phyloP scores from a whole-genome alignment of 2,797 vertebrate species.

The Yasuhikotakia modesta region DNA sequence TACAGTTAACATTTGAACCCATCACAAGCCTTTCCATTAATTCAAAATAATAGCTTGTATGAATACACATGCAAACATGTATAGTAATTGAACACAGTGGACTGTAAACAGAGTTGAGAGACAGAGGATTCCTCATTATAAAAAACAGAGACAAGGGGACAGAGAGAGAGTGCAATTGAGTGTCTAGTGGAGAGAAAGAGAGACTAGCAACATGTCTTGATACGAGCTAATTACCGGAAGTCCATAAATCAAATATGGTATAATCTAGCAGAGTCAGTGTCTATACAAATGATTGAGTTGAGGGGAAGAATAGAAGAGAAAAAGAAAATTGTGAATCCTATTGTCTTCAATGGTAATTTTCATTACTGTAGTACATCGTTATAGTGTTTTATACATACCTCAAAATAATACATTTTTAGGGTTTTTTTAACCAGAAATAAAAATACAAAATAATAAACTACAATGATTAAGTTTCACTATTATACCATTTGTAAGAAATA shows the following conservation, averaged over 20 bases:
- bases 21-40: slow-evolving; percentile 31
- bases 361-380: too few species aligned
- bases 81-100: slow-evolving; percentile 12
- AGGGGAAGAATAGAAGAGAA: too few species aligned
- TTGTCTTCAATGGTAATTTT: too few species aligned
- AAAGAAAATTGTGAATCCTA: too few species aligned
- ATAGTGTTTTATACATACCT: too few species aligned
- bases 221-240: slow-evolving; percentile 8
- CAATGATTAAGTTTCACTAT: too few species aligned
- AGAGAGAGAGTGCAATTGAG: background rate
- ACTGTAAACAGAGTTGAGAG: slow-evolving; percentile 12
- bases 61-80: background rate
- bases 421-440: too few species aligned
- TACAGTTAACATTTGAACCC: slow-evolving; percentile 49
- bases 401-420: too few species aligned
- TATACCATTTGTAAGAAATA: too few species aligned
- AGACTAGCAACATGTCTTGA: slow-evolving; percentile 10
- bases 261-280: background rate
- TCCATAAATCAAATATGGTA: slow-evolving; percentile 1
- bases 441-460: too few species aligned
- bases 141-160: background rate
- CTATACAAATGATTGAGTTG: too few species aligned
- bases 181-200: background rate
- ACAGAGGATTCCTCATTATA: background rate
- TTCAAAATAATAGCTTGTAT: slow-evolving; percentile 16